These are phyloP conservation scores for Corticium candelabrum DNA, from an alignment of 37 sponge, comb jelly and placozoan genomes.

Conservation along the genomic window DNA sequence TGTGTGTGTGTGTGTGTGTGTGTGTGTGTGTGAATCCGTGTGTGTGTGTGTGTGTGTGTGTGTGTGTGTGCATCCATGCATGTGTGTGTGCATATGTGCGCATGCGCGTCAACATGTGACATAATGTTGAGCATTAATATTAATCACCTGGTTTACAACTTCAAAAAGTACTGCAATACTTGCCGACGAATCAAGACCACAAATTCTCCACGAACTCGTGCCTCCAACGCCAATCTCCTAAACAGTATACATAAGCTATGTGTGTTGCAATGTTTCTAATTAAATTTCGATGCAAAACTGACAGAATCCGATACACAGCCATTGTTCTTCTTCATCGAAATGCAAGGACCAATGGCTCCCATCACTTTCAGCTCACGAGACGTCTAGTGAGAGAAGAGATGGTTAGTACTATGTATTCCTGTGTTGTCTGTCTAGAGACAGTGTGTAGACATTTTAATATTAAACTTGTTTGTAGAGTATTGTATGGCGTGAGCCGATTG, in stretches of 20 bases:
- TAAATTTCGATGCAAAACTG: constrained; percentile 6
- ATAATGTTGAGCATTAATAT: neutral
- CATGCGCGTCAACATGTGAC: constrained; percentile 1
- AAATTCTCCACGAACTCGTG: constrained; percentile 84
- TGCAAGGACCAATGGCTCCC: constrained; percentile 85
- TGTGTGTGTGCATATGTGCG: neutral
- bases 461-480: too few relatives aligned
- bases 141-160: constrained; percentile 74
- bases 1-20: too few relatives aligned
- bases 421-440: too few relatives aligned
- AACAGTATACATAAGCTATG: neutral
- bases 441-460: too few relatives aligned
- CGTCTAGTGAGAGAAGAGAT: constrained; percentile 25
- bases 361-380: constrained; percentile 78
- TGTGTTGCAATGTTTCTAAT: neutral
- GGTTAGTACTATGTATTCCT: too few relatives aligned
- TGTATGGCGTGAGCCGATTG: too few relatives aligned
- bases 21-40: too few relatives aligned
- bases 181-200: constrained; percentile 74
- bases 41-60: too few relatives aligned
- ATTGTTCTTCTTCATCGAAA: constrained; percentile 66
- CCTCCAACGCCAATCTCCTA: constrained; percentile 96
- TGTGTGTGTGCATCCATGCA: too few relatives aligned
- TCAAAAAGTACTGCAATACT: constrained; percentile 75
- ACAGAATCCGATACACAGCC: constrained; percentile 81